These are phyloP conservation scores for Telenomus remus DNA, from an alignment of 1,140 invertebrate species.

Conservation along the genomic window DNA sequence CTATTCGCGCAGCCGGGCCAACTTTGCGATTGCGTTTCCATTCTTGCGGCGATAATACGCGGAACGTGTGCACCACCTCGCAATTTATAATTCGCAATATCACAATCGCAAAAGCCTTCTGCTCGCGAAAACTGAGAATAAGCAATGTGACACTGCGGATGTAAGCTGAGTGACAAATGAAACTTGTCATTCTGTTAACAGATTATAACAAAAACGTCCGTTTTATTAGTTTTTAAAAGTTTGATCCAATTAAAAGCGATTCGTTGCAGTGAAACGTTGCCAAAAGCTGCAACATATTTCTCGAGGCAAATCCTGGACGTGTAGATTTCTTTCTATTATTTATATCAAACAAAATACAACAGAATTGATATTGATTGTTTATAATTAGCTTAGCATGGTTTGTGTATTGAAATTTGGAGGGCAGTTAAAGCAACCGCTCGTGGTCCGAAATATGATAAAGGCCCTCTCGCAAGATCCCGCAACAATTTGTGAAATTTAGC, in stretches of 20 bases:
- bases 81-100: conserved; percentile 61
- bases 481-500: conserved; percentile 39
- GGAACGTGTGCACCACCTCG: conserved; percentile 57
- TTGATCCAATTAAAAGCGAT: conserved; percentile 45
- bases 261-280: conserved; percentile 36
- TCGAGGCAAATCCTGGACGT: too few relatives aligned
- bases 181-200: conserved; percentile 51
- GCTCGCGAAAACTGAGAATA: conserved; percentile 58
- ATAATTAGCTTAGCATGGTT: too few relatives aligned
- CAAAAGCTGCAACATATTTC: conserved; percentile 16
- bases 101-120: conserved; percentile 57
- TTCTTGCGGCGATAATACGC: conserved; percentile 61
- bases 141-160: conserved; percentile 55
- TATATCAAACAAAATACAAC: too few relatives aligned
- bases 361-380: too few relatives aligned
- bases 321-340: too few relatives aligned
- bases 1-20: conserved; percentile 50
- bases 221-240: conserved; percentile 44
- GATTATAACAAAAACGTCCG: conserved; percentile 47
- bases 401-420: conserved; percentile 7
- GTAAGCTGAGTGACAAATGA: conserved; percentile 53
- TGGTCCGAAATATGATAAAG: neutral
- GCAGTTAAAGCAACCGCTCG: conserved; percentile 7
- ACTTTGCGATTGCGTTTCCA: conserved; percentile 61
- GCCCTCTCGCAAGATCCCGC: conserved; percentile 17